Base-by-base conservation (phyloP, 2,888 invertebrate species). In the Agrochola macilenta region DNA sequence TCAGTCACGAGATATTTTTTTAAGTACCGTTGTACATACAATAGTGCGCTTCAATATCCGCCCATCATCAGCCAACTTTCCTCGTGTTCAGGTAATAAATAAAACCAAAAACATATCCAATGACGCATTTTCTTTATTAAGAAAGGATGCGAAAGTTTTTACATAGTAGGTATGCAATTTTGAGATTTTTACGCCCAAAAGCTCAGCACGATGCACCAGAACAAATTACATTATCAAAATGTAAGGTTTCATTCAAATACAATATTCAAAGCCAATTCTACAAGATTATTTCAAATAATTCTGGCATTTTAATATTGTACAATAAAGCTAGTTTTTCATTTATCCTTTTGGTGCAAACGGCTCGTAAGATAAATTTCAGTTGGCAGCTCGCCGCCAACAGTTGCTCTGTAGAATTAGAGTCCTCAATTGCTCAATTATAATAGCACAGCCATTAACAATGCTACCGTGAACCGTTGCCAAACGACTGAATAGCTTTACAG, bases 381-480 rank as follows among this genome's bases (percentile, higher is more conserved):
- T 89, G 90, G 87, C 90, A 84, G 81, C 77, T 82, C 71, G 81
- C 79, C 84, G 90, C 88, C 87, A 90, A 89, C 83, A 85, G 54
- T 78, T 78, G 78, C 77, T 84, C 79, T 82, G 86, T 87, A 69
- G 78, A 85, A 64, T 79, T 74, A 77, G 82, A 90, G 89, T 85
- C 86, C 88, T 88, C 87, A 84, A 90, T 90, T 89, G 89, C 89
- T 89, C 89, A 88, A 89, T 90, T 91, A 91, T 86, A 87, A 90
- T 91, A 92, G 94, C 95, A 95, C 95, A 95, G 95, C 95, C 95
- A 94, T 95, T 92, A 89, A 92, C 90, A 89, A 93, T 92, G 91
- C 91, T 92, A 87, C 89, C 84, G 87, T 93, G 93, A 93, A 93
- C 90, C 89, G 87, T 87, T 90, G 94, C 93, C 94, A 94, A 85